Conservation (phyloP, 2,113 vertebrate species). For the Columbina picui region DNA sequence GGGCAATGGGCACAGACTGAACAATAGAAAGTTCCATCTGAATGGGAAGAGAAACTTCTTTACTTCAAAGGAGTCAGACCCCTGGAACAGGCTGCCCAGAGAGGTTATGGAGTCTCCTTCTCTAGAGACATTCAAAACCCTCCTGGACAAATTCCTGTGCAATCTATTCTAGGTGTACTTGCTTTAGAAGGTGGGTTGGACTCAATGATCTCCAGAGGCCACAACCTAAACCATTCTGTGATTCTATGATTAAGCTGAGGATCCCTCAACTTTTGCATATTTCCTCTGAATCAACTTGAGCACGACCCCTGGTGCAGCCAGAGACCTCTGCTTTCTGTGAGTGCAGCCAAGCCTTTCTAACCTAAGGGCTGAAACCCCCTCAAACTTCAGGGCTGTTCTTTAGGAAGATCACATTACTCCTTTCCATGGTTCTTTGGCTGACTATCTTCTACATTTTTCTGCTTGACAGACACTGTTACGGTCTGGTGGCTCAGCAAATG, state of each 20-base stretch:
- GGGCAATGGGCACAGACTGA: too few relatives aligned
- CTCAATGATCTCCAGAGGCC: too few relatives aligned
- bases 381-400: not conserved
- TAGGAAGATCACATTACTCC: not conserved
- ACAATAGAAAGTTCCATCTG: too few relatives aligned
- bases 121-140: too few relatives aligned
- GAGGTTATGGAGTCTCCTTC: too few relatives aligned
- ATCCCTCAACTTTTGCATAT: not conserved
- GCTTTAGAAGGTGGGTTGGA: too few relatives aligned
- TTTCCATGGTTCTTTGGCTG: not conserved
- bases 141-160: too few relatives aligned
- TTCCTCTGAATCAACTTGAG: not conserved
- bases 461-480: not conserved
- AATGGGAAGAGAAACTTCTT: too few relatives aligned
- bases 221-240: too few relatives aligned
- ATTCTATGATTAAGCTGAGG: not conserved
- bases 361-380: rapidly evolving
- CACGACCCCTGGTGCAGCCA: rapidly evolving
- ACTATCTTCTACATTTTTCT: constrained; percentile 22
- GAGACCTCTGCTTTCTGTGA: not conserved
- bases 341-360: not conserved
- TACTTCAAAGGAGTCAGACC: too few relatives aligned
- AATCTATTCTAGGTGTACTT: too few relatives aligned
- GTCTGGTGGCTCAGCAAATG: constrained; percentile 18
- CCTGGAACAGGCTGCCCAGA: too few relatives aligned